Conservation (phyloP, 2,888 invertebrate genomes). For the Rosalia funebris region DNA sequence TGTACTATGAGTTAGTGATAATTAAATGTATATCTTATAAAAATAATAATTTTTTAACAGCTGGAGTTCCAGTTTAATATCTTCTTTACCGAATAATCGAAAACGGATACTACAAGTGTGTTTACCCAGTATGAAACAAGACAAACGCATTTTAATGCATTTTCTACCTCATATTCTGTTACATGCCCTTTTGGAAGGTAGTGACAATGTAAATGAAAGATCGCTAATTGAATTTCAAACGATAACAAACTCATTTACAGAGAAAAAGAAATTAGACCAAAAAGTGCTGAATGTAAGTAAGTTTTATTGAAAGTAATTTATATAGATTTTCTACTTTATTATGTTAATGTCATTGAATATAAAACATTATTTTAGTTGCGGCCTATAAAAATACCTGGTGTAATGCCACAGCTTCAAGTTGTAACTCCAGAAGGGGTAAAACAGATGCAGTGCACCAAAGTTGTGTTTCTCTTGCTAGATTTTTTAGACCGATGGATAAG, state of each 20-base stretch:
- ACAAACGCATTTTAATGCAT: constrained; percentile 75
- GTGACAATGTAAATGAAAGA: constrained; percentile 60
- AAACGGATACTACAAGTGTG: constrained; percentile 75
- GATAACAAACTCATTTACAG: constrained; percentile 63
- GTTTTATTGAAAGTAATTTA: no score
- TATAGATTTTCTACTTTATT: no score
- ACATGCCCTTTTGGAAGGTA: constrained; percentile 71
- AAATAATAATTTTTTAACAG: constrained; percentile 59
- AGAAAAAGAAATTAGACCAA: constrained; percentile 42
- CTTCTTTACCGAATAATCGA: constrained; percentile 69
- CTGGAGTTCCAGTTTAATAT: constrained; percentile 79
- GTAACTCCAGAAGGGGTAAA: constrained; percentile 49
- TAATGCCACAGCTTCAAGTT: constrained; percentile 33
- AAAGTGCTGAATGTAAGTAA: constrained; percentile 49
- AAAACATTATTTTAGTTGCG: constrained; percentile 48
- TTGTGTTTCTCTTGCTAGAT: constrained; percentile 78
- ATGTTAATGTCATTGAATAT: no score
- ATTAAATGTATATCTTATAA: background rate
- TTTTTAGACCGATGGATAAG: constrained; percentile 80
- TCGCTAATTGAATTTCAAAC: constrained; percentile 69
- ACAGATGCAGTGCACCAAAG: constrained; percentile 72
- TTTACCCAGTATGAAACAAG: constrained; percentile 79
- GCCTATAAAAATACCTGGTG: constrained; percentile 45
- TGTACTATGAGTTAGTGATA: no score
- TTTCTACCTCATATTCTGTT: constrained; percentile 80